phyloP scores from a whole-genome alignment of 2,888 invertebrate genomes.

The Papilio gigon region DNA sequence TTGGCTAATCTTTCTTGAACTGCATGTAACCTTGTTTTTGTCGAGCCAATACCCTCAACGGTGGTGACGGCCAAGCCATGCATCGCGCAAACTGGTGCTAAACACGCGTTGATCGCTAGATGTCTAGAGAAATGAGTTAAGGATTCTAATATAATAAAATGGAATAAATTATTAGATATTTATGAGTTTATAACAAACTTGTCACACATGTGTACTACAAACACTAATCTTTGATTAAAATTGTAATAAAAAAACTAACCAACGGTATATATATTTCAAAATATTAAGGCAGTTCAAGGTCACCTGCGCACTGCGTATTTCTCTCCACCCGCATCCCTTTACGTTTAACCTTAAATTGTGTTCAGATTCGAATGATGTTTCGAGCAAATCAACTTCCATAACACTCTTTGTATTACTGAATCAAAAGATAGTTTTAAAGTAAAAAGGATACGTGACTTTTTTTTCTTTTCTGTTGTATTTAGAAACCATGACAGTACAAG shows the following conservation, averaged over 20 bases:
- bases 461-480: conserved; percentile 85
- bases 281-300: too few species aligned
- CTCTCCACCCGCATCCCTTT: too few species aligned
- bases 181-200: not conserved
- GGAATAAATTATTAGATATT: not conserved
- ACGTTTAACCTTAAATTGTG: too few species aligned
- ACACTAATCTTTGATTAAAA: too few species aligned
- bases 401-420: conserved; percentile 24
- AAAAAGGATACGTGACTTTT: conserved; percentile 75
- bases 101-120: conserved; percentile 90
- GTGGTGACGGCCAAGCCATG: conserved; percentile 93
- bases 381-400: too few species aligned
- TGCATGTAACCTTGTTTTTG: conserved; percentile 88
- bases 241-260: too few species aligned
- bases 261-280: too few species aligned
- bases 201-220: conserved; percentile 14
- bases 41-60: conserved; percentile 92
- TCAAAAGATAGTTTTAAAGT: not conserved
- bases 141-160: conserved; percentile 34
- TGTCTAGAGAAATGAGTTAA: conserved; percentile 78
- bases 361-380: too few species aligned
- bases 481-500: conserved; percentile 97
- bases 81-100: conserved; percentile 90
- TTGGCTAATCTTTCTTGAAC: conserved; percentile 91
- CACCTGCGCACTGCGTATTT: too few species aligned